Conservation (phyloP, 2,113 vertebrate species). For the Desmodus rotundus region DNA sequence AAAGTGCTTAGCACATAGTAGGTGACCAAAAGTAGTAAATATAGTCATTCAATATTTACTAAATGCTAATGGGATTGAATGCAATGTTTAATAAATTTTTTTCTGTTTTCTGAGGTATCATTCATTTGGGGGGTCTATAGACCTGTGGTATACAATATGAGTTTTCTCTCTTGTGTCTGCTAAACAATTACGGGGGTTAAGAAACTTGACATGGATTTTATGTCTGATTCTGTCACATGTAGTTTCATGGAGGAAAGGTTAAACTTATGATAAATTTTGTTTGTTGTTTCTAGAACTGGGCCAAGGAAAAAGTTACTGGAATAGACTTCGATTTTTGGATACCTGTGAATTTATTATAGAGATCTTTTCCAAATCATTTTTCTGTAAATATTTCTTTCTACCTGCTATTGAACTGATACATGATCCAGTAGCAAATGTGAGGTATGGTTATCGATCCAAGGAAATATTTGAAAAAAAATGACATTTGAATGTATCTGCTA, state of each 20-base stretch:
- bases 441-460: slow-evolving; percentile 80
- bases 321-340: slow-evolving; percentile 93
- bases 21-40: not conserved
- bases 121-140: not conserved
- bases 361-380: slow-evolving; percentile 95
- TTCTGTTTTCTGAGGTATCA: slow-evolving; percentile 2
- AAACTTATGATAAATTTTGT: slow-evolving; percentile 32
- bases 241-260: slow-evolving; percentile 42
- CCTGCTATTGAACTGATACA: slow-evolving; percentile 92
- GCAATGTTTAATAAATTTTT: not conserved
- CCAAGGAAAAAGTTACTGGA: slow-evolving; percentile 96
- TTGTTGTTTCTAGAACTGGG: slow-evolving; percentile 86
- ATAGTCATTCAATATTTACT: not conserved
- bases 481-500: not conserved
- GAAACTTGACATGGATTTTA: not conserved
- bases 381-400: slow-evolving; percentile 94
- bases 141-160: not conserved
- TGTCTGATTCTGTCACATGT: slow-evolving; percentile 4
- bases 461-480: slow-evolving; percentile 3
- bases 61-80: not conserved
- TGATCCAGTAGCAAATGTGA: slow-evolving; percentile 96
- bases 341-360: slow-evolving; percentile 95
- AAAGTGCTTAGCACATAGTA: not conserved
- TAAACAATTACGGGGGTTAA: slow-evolving; percentile 12
- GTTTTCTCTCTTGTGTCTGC: not conserved